Base-by-base conservation (phyloP, 2,797 vertebrate species). In the Phataginus tetradactyla region DNA sequence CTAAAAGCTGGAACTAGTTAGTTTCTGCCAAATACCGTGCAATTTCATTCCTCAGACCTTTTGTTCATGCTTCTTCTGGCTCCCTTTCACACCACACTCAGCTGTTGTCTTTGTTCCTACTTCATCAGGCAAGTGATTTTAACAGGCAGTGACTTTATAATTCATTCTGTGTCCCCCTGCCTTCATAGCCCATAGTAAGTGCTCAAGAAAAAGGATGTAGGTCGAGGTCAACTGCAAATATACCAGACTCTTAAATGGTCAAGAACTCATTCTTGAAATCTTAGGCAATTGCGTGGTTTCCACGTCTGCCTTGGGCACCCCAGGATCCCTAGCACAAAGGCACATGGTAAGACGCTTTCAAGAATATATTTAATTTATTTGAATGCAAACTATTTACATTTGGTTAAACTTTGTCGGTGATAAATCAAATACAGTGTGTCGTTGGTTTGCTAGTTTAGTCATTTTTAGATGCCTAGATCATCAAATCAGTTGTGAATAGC, bases 301-400 rank as follows among this genome's bases (percentile, higher is more conserved):
- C 34, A 2, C 7, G 3, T 49, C 55, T 72, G 79, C 72, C 18
- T 49, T 63, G 57, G 42, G 23, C 15, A 84, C 34, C 55, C 61
- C 9, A 53, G 5, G 20, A 39, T 64, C 21, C 25, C 49, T 74
- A 74, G 45, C 15, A 57, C 20, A 63, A 61, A 96, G 45, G 25
- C 63, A 89, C 37, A 34, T 34, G 57, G 5, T 63, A 66, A 72
- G 21, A 39, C 15, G 32, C 32, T 59, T 69, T 92, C 5, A 57
- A 45, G 79, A 78, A 59, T 88, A 66, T 23, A 45, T 68, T 92
- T 85, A 45, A 71, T 94, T 96, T 87, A 81, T 95, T 61, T 89
- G 51, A 92, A 91, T 95, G 32, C 37, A 92, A 78, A 94, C 78
- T 90, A 83, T 95, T 96, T 93, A 91, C 51, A 89, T 96, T 84